These are phyloP conservation scores for Erpetoichthys calabaricus DNA, from an alignment of 2,797 vertebrate genomes.

Conservation along the genomic window DNA sequence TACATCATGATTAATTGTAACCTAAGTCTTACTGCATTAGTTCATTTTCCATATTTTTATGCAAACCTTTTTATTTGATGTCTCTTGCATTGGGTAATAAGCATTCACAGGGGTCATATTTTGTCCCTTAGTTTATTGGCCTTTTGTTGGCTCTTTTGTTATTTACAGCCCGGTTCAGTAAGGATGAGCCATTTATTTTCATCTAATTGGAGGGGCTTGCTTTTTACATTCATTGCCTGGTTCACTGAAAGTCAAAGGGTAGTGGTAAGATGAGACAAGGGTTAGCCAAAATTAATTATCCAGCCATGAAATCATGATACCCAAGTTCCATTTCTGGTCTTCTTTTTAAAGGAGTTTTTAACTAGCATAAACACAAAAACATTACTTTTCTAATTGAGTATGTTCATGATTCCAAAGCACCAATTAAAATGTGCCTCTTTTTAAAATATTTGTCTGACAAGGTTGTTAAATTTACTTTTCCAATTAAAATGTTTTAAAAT, in stretches of 20 bases:
- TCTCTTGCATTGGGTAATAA: conserved; percentile 16
- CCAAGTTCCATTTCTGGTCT: background rate
- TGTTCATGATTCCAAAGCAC: too few species aligned
- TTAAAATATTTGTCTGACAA: too few species aligned
- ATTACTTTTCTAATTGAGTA: too few species aligned
- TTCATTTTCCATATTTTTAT: too few species aligned
- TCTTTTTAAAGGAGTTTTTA: too few species aligned
- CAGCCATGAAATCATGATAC: conserved; percentile 17
- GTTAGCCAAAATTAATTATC: conserved; percentile 22
- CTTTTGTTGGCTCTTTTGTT: conserved; percentile 40
- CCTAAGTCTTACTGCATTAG: too few species aligned
- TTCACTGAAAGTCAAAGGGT: conserved; percentile 25
- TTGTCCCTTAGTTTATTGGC: conserved; percentile 34
- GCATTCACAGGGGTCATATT: conserved; percentile 32
- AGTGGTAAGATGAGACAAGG: conserved; percentile 18
- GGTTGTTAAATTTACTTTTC: too few species aligned
- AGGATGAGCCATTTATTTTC: conserved; percentile 35
- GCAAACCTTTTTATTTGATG: background rate
- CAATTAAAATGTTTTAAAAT: too few species aligned
- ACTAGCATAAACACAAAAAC: too few species aligned
- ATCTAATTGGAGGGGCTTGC: conserved; percentile 37
- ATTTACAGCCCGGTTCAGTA: conserved; percentile 35
- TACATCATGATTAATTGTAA: too few species aligned
- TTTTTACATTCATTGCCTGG: conserved; percentile 38
- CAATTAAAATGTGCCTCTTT: too few species aligned